A percentile compares a stretch with the other conserved stretches of the same genome.
Evolutionary conservation across 2,888 invertebrate genomes (phyloP).

Genomic region (Tortricodes alternella): DNA sequence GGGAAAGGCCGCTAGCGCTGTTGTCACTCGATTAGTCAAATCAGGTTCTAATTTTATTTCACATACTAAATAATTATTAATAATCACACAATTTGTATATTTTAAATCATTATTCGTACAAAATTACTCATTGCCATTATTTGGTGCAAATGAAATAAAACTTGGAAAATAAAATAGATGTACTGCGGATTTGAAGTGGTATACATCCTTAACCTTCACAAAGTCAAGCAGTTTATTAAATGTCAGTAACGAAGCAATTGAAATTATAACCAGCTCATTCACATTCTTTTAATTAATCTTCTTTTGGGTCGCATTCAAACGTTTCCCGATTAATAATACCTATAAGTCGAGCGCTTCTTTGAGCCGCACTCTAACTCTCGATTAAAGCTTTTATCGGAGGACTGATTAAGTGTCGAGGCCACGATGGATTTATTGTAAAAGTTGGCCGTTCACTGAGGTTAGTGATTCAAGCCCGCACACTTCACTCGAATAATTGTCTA

Average conservation of each 20-base stretch:
- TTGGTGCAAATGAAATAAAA: no score
- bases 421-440: constrained; percentile 82
- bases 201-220: no score
- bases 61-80: no score
- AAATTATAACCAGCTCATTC: constrained; percentile 20
- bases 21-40: no score
- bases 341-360: constrained; percentile 42
- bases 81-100: no score
- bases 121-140: no score
- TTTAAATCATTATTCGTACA: no score
- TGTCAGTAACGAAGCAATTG: neutral
- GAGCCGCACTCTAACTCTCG: constrained; percentile 68
- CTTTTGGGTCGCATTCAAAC: constrained; percentile 17
- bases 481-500: constrained; percentile 82
- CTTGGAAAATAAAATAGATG: no score
- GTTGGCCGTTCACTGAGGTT: constrained; percentile 79
- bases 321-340: constrained; percentile 31
- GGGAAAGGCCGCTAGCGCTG: no score
- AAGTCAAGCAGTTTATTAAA: no score
- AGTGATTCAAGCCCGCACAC: constrained; percentile 81
- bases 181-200: no score
- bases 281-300: constrained; percentile 28
- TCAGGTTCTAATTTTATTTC: no score
- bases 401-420: constrained; percentile 81
- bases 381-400: constrained; percentile 81